These are phyloP conservation scores for Meloidogyne exigua DNA, from an alignment of 1,140 invertebrate genomes.

Conservation along the genomic window DNA sequence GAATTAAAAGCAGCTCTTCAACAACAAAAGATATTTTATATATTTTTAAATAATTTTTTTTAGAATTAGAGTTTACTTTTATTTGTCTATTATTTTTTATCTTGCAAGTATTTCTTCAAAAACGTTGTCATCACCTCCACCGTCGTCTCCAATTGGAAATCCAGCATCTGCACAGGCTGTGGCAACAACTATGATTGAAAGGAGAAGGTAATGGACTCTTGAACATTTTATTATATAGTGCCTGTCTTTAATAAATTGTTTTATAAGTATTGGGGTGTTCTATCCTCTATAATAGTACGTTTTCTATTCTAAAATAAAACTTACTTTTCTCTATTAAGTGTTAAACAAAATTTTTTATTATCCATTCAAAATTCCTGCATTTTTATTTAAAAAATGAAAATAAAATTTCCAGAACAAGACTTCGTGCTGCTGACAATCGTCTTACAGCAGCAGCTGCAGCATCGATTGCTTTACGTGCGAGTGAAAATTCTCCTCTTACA, in stretches of 20 bases:
- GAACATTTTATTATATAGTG: neutral
- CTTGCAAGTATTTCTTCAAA: neutral
- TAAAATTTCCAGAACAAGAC: neutral
- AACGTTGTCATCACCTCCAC: neutral
- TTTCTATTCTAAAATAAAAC: too few species aligned
- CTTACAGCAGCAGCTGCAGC: neutral
- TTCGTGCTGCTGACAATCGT: neutral
- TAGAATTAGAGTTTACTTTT: neutral
- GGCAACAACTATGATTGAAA: neutral
- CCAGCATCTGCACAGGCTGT: neutral
- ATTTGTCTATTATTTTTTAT: too few species aligned
- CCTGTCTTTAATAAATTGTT: too few species aligned
- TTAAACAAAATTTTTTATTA: too few species aligned
- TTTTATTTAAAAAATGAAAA: too few species aligned
- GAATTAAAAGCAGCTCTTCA: neutral
- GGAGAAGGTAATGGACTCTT: neutral
- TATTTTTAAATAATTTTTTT: neutral
- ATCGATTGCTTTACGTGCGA: slow-evolving; percentile 15
- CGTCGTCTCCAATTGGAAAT: neutral
- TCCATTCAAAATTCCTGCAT: too few species aligned
- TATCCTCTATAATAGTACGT: too few species aligned
- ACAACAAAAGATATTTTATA: neutral
- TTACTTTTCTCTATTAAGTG: too few species aligned
- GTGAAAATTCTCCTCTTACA: slow-evolving; percentile 26
- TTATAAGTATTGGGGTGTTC: too few species aligned